Evolutionary conservation across 2,888 invertebrate species (phyloP), one percentile per base, ranked within the genome.

Genomic region (Ormyrus rosae): DNA sequence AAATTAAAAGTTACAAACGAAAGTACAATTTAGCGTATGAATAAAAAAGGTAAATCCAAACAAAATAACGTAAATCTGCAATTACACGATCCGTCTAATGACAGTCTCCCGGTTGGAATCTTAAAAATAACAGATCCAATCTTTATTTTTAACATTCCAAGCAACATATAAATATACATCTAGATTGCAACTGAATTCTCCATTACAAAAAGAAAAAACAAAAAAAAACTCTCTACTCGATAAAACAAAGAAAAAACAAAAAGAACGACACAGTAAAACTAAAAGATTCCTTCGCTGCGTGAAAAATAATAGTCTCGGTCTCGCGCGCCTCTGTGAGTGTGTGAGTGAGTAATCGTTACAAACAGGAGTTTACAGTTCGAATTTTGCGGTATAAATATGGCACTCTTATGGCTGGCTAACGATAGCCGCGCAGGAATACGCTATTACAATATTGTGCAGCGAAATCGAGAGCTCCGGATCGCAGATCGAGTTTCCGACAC

Each of bases 341-440:
- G 63, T 19, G 61, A 68, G n/a, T 48, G n/a, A 79, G 72, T 5
- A 71, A 71, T 73, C 46, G 64, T 67, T 55, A 78, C 46, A 67
- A 48, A 78, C 58, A 8, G 13, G 56, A 60, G 63, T 69, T 76
- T 61, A 63, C 48, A 68, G 58, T 64, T 76, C 50, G 51, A 81
- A 81, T 67, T 79, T 81, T 85, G 81, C 85, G 84, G 86, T 90
- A 64, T 67, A 19, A 73, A 71, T 81, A 90, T 90, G 90, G 90
- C 90, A 90, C 90, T 90, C 88, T 85, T 90, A 90, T 90, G 90
- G 90, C 90, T 89, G 88, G 85, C 86, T 88, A 86, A 83, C 82
- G 60, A 84, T 85, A 85, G 85, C 84, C 84, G 50, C 81, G 83
- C 64, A 81, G 83, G 82, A 76, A 82, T 85, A 84, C 82, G 61